These are phyloP conservation scores for Galerucella nymphaeae DNA, from an alignment of 2,888 invertebrate genomes.

Conservation along the genomic window DNA sequence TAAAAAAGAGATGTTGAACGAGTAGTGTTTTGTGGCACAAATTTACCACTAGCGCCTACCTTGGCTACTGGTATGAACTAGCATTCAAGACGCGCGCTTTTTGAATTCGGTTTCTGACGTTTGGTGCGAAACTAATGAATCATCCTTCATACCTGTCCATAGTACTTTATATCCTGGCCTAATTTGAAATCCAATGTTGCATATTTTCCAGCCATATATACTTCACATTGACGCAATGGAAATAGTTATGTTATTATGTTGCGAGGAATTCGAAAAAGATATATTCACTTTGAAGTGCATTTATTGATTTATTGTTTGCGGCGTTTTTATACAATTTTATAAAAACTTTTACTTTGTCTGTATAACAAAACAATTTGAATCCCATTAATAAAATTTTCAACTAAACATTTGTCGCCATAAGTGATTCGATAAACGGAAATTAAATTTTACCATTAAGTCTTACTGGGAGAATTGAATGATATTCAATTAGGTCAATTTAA, in stretches of 20 bases:
- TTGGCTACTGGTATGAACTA: too few relatives aligned
- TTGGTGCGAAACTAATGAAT: too few relatives aligned
- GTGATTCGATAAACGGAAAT: slow-evolving; percentile 18
- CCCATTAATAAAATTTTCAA: background rate
- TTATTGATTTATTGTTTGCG: background rate
- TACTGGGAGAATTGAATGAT: slow-evolving; percentile 28
- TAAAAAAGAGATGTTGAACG: too few relatives aligned
- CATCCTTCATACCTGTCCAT: too few relatives aligned
- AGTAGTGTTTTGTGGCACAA: too few relatives aligned
- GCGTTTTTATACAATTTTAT: background rate
- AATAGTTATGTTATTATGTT: background rate
- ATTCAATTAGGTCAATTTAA: slow-evolving; percentile 25
- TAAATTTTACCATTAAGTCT: slow-evolving; percentile 22
- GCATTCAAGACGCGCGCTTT: too few relatives aligned
- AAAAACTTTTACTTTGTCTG: background rate
- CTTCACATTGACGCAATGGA: background rate
- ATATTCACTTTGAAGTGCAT: background rate
- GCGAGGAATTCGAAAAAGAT: background rate
- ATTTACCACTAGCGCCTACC: too few relatives aligned
- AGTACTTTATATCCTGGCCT: too few relatives aligned
- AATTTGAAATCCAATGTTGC: background rate
- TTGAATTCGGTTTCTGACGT: too few relatives aligned
- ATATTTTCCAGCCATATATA: background rate
- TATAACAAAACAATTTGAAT: background rate
- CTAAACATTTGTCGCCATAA: slow-evolving; percentile 7